Evolutionary conservation across 2,113 vertebrate genomes (phyloP).

Genomic region (Lonchura striata): DNA sequence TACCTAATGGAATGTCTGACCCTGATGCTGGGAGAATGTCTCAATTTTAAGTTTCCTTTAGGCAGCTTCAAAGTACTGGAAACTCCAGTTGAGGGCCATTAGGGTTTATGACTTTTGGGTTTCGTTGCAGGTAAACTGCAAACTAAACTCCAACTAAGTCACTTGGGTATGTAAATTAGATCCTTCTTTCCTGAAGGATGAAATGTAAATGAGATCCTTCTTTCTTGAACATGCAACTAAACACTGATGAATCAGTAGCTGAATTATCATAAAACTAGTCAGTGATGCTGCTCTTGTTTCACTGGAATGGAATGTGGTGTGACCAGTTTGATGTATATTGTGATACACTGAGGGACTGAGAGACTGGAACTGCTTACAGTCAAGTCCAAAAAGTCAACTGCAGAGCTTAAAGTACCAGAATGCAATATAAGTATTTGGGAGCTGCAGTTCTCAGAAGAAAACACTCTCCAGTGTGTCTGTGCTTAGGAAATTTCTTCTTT

Average conservation of each 20-base stretch:
- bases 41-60: neutral
- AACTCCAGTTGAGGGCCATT: neutral
- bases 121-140: neutral
- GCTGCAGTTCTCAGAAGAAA: neutral
- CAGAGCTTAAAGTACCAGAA: neutral
- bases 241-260: neutral
- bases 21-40: neutral
- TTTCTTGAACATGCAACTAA: neutral
- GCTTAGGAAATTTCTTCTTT: neutral
- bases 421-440: neutral
- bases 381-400: neutral
- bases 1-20: neutral
- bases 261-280: neutral
- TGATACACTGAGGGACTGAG: neutral
- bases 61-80: neutral
- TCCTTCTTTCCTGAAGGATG: neutral
- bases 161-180: neutral
- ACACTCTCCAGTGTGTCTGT: neutral
- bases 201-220: neutral
- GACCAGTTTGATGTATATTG: neutral
- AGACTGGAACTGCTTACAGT: neutral
- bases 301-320: neutral
- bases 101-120: neutral
- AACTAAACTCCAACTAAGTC: neutral
- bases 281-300: neutral